phyloP scores from a whole-genome alignment of 2,113 vertebrate genomes.

The Circaetus gallicus region DNA sequence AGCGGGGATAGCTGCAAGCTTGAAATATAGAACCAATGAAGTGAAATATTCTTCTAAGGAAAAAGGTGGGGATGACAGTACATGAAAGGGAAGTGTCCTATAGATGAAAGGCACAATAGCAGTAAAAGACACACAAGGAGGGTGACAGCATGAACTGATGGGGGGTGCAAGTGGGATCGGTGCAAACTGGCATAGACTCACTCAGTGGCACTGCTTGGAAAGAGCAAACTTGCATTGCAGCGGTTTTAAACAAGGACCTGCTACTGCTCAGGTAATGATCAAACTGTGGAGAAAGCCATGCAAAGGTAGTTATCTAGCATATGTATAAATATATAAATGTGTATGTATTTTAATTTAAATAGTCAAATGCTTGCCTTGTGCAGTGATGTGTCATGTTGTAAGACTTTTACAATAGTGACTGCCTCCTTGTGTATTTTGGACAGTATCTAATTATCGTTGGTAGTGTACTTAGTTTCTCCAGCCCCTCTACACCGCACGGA shows the following conservation, averaged over 20 bases:
- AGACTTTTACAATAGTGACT: not conserved
- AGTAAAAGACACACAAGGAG: not conserved
- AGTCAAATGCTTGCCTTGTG: not conserved
- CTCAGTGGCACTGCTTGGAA: not conserved
- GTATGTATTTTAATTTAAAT: not conserved
- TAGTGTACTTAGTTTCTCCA: not conserved
- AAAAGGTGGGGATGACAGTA: not conserved
- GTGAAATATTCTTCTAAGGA: not conserved
- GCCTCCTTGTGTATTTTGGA: not conserved
- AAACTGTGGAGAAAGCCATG: not conserved
- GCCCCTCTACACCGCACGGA: no score
- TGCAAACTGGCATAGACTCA: not conserved
- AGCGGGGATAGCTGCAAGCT: not conserved
- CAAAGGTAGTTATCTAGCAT: not conserved
- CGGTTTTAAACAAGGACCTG: not conserved
- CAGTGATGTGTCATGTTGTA: rapidly evolving
- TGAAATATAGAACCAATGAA: not conserved
- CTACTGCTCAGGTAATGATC: not conserved
- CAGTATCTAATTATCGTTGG: not conserved
- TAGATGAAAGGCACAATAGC: not conserved
- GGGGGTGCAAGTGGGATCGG: not conserved
- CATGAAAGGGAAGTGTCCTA: not conserved
- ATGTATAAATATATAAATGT: not conserved
- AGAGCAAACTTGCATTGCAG: not conserved
- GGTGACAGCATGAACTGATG: not conserved